Conservation (phyloP, 2,888 invertebrate species). For the Diadromus collaris region DNA sequence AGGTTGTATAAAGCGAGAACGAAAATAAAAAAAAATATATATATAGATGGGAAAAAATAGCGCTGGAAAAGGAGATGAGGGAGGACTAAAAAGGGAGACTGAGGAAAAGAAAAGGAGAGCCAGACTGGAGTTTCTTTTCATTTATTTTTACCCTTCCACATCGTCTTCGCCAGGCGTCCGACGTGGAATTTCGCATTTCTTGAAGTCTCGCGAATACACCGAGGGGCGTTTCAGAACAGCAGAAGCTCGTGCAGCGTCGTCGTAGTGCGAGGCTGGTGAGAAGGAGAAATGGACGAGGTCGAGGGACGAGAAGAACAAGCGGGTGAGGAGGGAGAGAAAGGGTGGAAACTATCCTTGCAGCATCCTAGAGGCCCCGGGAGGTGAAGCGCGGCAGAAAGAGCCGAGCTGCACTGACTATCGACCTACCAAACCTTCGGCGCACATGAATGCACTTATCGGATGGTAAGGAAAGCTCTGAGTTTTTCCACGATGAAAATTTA, state of each 20-base stretch:
- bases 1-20: background rate
- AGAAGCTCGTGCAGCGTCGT: constrained; percentile 11
- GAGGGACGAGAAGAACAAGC: constrained; percentile 11
- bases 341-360: constrained; percentile 41
- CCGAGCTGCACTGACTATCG: constrained; percentile 54
- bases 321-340: constrained; percentile 2
- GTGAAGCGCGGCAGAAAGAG: constrained; percentile 39
- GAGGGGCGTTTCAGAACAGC: constrained; percentile 26
- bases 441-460: constrained; percentile 72
- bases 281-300: background rate
- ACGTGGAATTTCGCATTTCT: constrained; percentile 74
- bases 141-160: constrained; percentile 70
- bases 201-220: constrained; percentile 65
- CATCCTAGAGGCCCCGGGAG: constrained; percentile 49
- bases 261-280: constrained; percentile 19
- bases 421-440: constrained; percentile 60
- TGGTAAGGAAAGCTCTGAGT: constrained; percentile 15
- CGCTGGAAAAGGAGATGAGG: constrained; percentile 27
- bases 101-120: constrained; percentile 32
- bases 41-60: constrained; percentile 31
- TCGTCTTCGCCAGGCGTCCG: constrained; percentile 56
- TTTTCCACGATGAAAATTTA: constrained; percentile 49
- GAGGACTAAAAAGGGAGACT: constrained; percentile 29
- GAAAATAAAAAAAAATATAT: constrained; percentile 36
- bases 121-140: constrained; percentile 68